These are phyloP conservation scores for Ictalurus furcatus DNA, from an alignment of 2,113 vertebrate genomes.

Conservation along the genomic window DNA sequence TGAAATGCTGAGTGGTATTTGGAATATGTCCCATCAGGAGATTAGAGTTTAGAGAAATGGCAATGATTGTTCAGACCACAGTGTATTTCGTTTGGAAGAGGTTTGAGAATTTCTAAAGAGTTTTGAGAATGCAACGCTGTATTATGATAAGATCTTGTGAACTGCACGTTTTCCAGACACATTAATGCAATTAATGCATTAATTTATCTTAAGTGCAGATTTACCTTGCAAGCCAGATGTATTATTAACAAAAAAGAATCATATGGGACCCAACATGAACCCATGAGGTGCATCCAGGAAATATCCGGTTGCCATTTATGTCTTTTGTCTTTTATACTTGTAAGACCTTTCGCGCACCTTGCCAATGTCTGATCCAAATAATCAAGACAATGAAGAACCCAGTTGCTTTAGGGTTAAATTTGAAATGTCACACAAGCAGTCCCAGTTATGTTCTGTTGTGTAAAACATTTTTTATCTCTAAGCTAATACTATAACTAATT, in stretches of 20 bases:
- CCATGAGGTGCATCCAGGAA: slow-evolving; percentile 38
- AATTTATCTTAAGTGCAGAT: slow-evolving; percentile 27
- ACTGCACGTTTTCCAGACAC: slow-evolving; percentile 16
- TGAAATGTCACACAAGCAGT: neutral
- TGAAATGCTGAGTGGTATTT: slow-evolving; percentile 29
- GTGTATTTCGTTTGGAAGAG: slow-evolving; percentile 3
- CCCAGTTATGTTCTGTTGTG: neutral
- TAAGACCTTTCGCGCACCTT: slow-evolving; percentile 21
- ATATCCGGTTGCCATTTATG: slow-evolving; percentile 33
- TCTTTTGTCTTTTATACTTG: slow-evolving; percentile 49
- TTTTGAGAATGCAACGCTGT: neutral
- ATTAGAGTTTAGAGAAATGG: slow-evolving; percentile 8
- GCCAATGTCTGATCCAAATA: slow-evolving; percentile 38
- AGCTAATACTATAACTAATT: neutral
- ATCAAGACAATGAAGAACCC: slow-evolving; percentile 1
- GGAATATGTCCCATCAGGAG: slow-evolving; percentile 9
- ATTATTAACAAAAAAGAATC: slow-evolving; percentile 38
- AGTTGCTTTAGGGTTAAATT: slow-evolving; percentile 6
- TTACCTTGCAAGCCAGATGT: slow-evolving; percentile 29
- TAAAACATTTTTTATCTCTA: neutral
- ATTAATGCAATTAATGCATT: slow-evolving; percentile 29
- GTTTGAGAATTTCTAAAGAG: neutral
- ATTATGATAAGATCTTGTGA: slow-evolving; percentile 4
- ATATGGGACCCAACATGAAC: slow-evolving; percentile 35
- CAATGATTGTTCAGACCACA: neutral